Evolutionary conservation across 2,797 vertebrate genomes (phyloP).

Genomic region (Trichosurus vulpecula): DNA sequence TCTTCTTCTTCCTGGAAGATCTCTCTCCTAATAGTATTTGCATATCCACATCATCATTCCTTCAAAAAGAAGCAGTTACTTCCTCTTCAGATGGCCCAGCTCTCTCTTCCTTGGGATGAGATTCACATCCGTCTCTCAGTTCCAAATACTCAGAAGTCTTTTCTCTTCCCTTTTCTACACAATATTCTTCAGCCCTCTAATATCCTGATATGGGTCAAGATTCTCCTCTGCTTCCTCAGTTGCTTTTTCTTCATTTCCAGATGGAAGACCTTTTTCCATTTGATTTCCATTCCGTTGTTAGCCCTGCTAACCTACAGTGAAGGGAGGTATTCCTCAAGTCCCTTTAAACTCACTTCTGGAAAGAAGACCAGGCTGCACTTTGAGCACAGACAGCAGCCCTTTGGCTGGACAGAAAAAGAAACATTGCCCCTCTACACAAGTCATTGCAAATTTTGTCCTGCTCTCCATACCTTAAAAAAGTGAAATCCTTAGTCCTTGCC

Average conservation of each 20-base stretch:
- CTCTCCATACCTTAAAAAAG: neutral
- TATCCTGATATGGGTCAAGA: neutral
- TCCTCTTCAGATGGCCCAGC: neutral
- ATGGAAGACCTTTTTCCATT: neutral
- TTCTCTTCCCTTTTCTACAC: neutral
- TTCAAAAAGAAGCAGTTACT: neutral
- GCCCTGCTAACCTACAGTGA: neutral
- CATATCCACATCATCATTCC: neutral
- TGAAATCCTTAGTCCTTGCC: neutral
- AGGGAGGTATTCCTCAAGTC: neutral
- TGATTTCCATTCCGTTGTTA: neutral
- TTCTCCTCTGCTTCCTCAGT: neutral
- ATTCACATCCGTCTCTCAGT: neutral
- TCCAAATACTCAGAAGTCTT: neutral
- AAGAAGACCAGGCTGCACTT: neutral
- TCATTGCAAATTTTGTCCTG: neutral
- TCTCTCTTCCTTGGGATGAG: neutral
- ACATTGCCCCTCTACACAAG: neutral
- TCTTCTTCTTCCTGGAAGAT: neutral
- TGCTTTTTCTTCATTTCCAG: neutral
- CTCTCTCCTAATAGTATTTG: neutral
- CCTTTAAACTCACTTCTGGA: neutral
- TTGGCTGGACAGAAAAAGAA: neutral
- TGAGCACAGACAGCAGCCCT: neutral
- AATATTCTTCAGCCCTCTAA: neutral